Conservation (phyloP, 2,888 invertebrate genomes). For the Aphelenchoides bicaudatus region DNA sequence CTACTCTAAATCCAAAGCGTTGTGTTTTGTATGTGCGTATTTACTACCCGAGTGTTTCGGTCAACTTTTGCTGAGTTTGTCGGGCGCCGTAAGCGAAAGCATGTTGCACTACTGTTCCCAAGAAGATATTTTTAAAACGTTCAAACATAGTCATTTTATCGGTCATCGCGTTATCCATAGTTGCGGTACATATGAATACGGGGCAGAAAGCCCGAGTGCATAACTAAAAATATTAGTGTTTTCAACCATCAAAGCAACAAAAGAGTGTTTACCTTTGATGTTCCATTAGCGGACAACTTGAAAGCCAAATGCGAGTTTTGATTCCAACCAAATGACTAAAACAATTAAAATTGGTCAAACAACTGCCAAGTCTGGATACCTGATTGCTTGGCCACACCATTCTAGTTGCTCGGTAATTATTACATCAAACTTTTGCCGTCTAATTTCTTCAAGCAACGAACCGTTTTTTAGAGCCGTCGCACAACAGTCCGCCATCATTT, state of each 20-base stretch:
- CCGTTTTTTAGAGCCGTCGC: too few species aligned
- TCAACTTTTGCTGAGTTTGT: too few species aligned
- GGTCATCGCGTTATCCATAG: conserved; percentile 8
- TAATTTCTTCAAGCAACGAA: too few species aligned
- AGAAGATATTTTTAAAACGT: conserved; percentile 6
- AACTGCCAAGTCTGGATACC: too few species aligned
- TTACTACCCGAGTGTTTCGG: too few species aligned
- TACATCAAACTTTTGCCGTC: conserved; percentile 46
- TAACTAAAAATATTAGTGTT: conserved; percentile 17
- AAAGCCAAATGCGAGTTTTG: conserved; percentile 35
- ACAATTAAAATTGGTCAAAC: conserved; percentile 17
- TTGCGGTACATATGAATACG: conserved; percentile 15
- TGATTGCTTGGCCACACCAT: conserved; percentile 36
- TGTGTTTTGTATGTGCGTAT: neutral
- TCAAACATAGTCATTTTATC: conserved; percentile 27
- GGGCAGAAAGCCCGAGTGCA: conserved; percentile 23
- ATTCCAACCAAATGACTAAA: conserved; percentile 37
- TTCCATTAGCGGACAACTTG: conserved; percentile 30
- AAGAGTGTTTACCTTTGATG: conserved; percentile 29
- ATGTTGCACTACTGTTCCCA: neutral
- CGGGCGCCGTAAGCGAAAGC: too few species aligned
- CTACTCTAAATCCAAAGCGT: conserved; percentile 24
- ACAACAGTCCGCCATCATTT: too few species aligned
- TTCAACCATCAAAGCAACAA: conserved; percentile 36
- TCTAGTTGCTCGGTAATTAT: conserved; percentile 41